phyloP scores from a whole-genome alignment of 2,797 vertebrate species.

The Hippoglossus hippoglossus region DNA sequence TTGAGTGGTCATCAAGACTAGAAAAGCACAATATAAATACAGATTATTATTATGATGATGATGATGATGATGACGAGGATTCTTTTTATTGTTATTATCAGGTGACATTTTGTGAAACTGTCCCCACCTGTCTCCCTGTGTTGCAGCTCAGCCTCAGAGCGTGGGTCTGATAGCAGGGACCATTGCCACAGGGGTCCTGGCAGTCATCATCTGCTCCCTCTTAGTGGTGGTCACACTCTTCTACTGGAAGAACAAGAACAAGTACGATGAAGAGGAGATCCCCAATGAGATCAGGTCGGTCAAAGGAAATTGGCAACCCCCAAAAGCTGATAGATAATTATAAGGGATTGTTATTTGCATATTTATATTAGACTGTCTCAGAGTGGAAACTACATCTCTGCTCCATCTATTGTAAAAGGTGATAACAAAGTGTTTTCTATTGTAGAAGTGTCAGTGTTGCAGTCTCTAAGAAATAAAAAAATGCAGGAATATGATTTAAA shows the following conservation, averaged over 20 bases:
- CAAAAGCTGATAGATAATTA: not conserved
- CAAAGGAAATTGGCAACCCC: not conserved
- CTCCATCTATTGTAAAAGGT: conserved; percentile 7
- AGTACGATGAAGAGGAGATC: conserved; percentile 97
- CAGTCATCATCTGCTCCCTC: conserved; percentile 89
- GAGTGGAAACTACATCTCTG: not conserved
- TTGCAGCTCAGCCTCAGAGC: conserved; percentile 92
- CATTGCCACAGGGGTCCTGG: conserved; percentile 88
- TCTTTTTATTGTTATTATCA: too few relatives aligned
- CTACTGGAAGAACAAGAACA: conserved; percentile 98
- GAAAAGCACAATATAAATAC: too few relatives aligned
- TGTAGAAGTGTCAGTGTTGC: not conserved
- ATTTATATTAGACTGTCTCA: not conserved
- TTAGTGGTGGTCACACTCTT: conserved; percentile 91
- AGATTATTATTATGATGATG: too few relatives aligned
- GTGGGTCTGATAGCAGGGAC: conserved; percentile 93
- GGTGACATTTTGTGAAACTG: not conserved
- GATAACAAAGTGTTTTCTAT: too few relatives aligned
- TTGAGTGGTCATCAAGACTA: too few relatives aligned
- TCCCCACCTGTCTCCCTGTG: conserved; percentile 3
- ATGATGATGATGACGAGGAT: too few relatives aligned
- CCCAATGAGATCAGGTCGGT: conserved; percentile 97
- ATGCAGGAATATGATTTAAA: conserved; percentile 29
- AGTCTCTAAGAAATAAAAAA: conserved; percentile 1
- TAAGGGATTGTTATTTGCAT: not conserved